These are phyloP conservation scores for Acipenser oxyrinchus DNA, from an alignment of 2,797 vertebrate species.

Conservation along the genomic window DNA sequence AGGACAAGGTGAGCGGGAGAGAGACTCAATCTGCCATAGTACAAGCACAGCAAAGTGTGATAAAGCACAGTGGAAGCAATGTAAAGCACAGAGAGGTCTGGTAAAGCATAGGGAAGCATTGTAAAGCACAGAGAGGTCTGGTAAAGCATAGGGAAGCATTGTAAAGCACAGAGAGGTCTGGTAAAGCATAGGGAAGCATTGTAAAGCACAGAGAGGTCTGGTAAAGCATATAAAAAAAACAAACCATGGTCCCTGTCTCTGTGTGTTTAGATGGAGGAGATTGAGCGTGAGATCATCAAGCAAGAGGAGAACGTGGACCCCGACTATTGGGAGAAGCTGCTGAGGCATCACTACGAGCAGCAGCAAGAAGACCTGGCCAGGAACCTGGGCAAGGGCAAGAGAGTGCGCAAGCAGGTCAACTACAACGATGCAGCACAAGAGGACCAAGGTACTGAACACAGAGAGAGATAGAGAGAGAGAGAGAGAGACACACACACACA, in stretches of 20 bases:
- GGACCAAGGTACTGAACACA: constrained; percentile 68
- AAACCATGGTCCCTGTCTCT: background rate
- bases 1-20: constrained; percentile 72
- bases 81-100: no score
- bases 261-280: constrained; percentile 75
- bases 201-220: no score
- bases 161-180: no score
- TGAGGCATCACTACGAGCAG: constrained; percentile 91
- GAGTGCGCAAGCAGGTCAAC: constrained; percentile 89
- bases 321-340: constrained; percentile 91
- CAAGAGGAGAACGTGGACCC: constrained; percentile 96
- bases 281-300: constrained; percentile 94
- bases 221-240: no score
- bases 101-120: no score
- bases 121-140: no score
- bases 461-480: background rate
- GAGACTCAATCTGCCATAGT: background rate
- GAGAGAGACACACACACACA: background rate
- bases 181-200: no score
- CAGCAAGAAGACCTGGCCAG: constrained; percentile 90
- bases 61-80: no score
- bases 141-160: no score
- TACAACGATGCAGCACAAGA: constrained; percentile 92
- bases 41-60: no score
- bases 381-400: constrained; percentile 89